Evolutionary conservation across 2,797 vertebrate species (phyloP).

Genomic region (Leucoraja ocellata): DNA sequence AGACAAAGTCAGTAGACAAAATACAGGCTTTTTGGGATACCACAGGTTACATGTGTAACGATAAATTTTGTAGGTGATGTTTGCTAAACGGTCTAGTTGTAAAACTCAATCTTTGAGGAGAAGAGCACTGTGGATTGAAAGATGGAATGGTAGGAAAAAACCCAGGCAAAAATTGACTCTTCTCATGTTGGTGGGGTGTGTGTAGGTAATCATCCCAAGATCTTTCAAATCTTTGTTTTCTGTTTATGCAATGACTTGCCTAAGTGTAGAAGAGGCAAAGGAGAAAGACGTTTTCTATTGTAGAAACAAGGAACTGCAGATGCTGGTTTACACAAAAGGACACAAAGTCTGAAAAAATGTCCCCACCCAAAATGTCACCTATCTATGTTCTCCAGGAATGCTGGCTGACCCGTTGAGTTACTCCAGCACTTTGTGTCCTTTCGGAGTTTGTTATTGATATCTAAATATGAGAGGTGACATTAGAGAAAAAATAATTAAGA

Average conservation of each 20-base stretch:
- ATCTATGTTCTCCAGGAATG: no score
- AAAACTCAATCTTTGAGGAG: background rate
- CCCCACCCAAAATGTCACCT: no score
- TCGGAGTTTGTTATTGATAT: background rate
- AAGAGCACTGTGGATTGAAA: background rate
- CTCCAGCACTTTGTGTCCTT: no score
- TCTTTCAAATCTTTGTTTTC: background rate
- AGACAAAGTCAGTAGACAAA: background rate
- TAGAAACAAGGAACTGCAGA: no score
- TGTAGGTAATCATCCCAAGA: background rate
- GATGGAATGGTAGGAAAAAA: background rate
- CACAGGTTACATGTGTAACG: background rate
- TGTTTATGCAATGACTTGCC: background rate
- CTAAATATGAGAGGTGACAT: background rate
- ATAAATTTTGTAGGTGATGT: background rate
- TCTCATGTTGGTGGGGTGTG: background rate
- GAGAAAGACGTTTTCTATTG: background rate
- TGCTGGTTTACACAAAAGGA: no score
- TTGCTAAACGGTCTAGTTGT: background rate
- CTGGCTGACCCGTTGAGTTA: no score
- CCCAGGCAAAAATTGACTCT: background rate
- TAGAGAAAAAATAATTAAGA: background rate
- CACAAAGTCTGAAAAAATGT: no score
- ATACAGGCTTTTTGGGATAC: background rate
- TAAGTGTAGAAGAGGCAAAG: background rate